These are phyloP conservation scores for Phalacrocorax aristotelis DNA, from an alignment of 2,113 vertebrate genomes.

Conservation along the genomic window DNA sequence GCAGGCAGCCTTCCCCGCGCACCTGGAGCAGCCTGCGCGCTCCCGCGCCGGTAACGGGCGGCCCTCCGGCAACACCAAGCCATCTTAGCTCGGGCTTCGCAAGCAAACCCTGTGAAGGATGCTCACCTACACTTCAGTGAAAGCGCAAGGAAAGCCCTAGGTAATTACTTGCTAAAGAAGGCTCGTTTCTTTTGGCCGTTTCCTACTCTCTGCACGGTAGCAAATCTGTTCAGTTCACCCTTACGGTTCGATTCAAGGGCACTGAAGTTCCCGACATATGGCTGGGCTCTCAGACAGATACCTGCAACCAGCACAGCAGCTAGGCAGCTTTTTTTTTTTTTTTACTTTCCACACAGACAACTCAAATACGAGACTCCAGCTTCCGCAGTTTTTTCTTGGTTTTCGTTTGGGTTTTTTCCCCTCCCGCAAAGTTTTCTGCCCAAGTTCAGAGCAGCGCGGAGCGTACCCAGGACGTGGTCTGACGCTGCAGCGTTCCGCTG, in stretches of 20 bases:
- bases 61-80: conserved; percentile 2
- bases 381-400: neutral
- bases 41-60: neutral
- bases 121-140: neutral
- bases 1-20: neutral
- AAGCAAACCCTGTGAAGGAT: neutral
- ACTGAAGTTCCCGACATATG: neutral
- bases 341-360: neutral
- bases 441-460: neutral
- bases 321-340: neutral
- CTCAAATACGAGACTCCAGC: neutral
- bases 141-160: neutral
- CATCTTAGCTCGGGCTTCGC: neutral
- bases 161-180: neutral
- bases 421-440: neutral
- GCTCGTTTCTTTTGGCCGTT: neutral
- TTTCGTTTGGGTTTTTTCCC: too few relatives aligned
- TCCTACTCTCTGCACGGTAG: neutral
- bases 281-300: neutral
- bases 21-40: neutral
- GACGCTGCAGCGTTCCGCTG: neutral
- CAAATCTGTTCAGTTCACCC: neutral
- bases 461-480: neutral
- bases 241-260: neutral
- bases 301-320: neutral